These are phyloP conservation scores for Psittacara wagleri DNA, from an alignment of 2,113 vertebrate species.

Conservation along the genomic window DNA sequence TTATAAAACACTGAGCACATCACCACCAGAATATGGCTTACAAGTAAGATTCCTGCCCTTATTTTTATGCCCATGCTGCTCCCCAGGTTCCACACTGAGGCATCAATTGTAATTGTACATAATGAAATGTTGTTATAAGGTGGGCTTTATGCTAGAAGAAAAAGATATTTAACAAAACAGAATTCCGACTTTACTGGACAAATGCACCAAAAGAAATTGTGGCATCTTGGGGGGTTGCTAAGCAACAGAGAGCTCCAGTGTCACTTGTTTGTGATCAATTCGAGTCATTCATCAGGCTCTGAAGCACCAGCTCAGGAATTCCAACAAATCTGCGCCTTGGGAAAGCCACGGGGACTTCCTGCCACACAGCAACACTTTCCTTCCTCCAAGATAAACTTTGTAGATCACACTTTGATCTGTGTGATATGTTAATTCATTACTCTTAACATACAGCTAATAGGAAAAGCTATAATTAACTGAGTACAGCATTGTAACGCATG, in stretches of 20 bases:
- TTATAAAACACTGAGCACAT: not conserved
- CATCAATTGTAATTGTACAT: not conserved
- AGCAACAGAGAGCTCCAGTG: conserved; percentile 72
- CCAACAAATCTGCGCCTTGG: conserved; percentile 64
- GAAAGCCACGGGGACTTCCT: conserved; percentile 74
- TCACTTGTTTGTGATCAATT: conserved; percentile 73
- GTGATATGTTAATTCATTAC: conserved; percentile 74
- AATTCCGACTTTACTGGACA: conserved; percentile 73
- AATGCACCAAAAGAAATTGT: conserved; percentile 73
- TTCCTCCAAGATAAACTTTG: conserved; percentile 73
- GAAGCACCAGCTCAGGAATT: conserved; percentile 68
- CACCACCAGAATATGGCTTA: not conserved
- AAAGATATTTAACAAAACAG: conserved; percentile 55
- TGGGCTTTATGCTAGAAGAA: conserved; percentile 49
- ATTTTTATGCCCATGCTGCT: not conserved
- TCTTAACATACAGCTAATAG: conserved; percentile 71
- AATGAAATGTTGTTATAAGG: conserved; percentile 27
- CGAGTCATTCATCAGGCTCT: conserved; percentile 72
- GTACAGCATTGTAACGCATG: conserved; percentile 34
- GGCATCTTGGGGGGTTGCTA: conserved; percentile 77
- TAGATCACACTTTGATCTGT: conserved; percentile 73
- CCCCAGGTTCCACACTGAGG: not conserved
- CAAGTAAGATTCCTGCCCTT: not conserved
- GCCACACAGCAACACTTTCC: conserved; percentile 68
- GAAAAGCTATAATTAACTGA: conserved; percentile 77